Evolutionary conservation across 2,113 vertebrate genomes (phyloP).

Genomic region (Ammodytes dubius): DNA sequence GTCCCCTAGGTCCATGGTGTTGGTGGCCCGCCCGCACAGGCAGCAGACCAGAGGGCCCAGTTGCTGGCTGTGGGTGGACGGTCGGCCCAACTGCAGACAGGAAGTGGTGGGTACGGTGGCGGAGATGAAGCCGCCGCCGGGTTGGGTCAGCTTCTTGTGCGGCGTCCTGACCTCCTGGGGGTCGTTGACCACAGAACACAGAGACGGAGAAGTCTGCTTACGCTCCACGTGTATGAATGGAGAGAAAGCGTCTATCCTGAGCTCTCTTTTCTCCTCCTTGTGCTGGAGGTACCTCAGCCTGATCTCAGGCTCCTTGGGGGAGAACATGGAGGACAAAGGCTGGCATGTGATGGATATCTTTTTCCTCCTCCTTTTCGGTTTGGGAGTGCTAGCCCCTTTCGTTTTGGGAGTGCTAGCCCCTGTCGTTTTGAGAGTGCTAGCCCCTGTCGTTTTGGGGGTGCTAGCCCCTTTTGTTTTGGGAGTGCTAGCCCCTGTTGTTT

Average conservation of each 20-base stretch:
- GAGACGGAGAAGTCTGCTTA: conserved; percentile 55
- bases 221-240: conserved; percentile 78
- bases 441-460: conserved; percentile 37
- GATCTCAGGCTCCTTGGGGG: conserved; percentile 86
- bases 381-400: conserved; percentile 27
- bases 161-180: conserved; percentile 72
- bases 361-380: conserved; percentile 49
- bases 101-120: conserved; percentile 79
- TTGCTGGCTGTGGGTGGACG: conserved; percentile 61
- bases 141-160: conserved; percentile 55
- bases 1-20: conserved; percentile 86
- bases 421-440: conserved; percentile 65
- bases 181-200: conserved; percentile 83
- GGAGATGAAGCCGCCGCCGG: conserved; percentile 49
- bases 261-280: conserved; percentile 81
- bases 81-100: conserved; percentile 79
- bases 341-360: conserved; percentile 61
- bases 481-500: conserved; percentile 58
- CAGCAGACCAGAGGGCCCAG: conserved; percentile 80
- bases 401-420: background rate
- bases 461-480: no score
- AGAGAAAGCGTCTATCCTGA: conserved; percentile 73
- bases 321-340: conserved; percentile 71
- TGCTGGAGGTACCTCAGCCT: conserved; percentile 81
- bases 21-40: conserved; percentile 83